phyloP scores from a whole-genome alignment of 2,888 invertebrate species.

The Iselma pallidipennis region DNA sequence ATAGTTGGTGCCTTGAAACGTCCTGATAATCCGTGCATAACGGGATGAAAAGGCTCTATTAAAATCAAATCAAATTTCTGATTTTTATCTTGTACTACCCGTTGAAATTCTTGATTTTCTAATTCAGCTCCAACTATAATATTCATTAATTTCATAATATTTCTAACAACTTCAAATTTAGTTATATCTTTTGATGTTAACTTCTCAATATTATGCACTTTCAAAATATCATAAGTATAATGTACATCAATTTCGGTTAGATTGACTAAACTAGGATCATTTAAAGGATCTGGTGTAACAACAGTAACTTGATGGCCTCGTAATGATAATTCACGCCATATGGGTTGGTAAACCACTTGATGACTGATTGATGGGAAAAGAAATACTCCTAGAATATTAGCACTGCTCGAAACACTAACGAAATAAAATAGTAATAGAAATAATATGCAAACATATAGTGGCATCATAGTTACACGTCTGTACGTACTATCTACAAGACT shows the following conservation, averaged over 20 bases:
- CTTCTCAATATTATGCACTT: neutral
- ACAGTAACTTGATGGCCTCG: slow-evolving; percentile 46
- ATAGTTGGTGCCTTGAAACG: slow-evolving; percentile 22
- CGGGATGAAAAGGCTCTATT: slow-evolving; percentile 23
- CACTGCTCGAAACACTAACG: slow-evolving; percentile 3
- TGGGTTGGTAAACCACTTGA: slow-evolving; percentile 23
- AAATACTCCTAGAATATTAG: slow-evolving; percentile 12
- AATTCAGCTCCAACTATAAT: neutral
- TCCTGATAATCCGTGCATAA: slow-evolving; percentile 16
- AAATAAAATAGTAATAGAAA: too few species aligned
- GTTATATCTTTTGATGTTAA: slow-evolving; percentile 9
- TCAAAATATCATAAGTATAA: slow-evolving; percentile 25
- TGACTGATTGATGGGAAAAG: slow-evolving; percentile 18
- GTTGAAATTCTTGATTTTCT: neutral
- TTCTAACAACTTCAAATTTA: neutral
- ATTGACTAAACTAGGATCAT: slow-evolving; percentile 40
- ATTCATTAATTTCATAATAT: slow-evolving; percentile 1
- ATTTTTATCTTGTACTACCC: neutral
- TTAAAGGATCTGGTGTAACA: slow-evolving; percentile 45
- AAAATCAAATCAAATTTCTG: slow-evolving; percentile 24
- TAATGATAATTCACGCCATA: slow-evolving; percentile 44
- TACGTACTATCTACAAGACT: too few species aligned
- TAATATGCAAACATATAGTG: too few species aligned
- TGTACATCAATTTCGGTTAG: slow-evolving; percentile 47
- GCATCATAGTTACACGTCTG: too few species aligned